phyloP scores from a whole-genome alignment of 2,797 vertebrate genomes.

The Vespertilio murinus region DNA sequence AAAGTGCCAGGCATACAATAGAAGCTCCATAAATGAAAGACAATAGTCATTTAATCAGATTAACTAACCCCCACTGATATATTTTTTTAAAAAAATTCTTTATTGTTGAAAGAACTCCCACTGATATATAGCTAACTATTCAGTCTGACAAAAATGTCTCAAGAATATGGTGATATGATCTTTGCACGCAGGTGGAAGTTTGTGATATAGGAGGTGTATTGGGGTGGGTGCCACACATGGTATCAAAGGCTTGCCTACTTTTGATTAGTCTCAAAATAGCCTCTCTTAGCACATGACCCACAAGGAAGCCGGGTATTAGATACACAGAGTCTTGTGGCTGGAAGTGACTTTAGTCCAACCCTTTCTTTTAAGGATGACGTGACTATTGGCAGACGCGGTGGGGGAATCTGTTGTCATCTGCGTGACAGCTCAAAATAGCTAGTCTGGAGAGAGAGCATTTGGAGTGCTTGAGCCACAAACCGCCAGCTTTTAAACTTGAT shows the following conservation, averaged over 20 bases:
- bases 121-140: slow-evolving; percentile 37
- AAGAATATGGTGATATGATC: slow-evolving; percentile 35
- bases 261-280: slow-evolving; percentile 18
- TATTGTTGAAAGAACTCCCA: neutral
- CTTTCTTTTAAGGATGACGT: neutral
- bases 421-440: neutral
- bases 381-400: neutral
- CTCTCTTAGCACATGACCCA: neutral
- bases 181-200: neutral
- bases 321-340: neutral
- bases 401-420: neutral
- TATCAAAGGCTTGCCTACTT: neutral
- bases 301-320: neutral
- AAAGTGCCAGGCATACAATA: slow-evolving; percentile 28
- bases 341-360: neutral
- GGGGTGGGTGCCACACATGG: neutral
- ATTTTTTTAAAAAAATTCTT: too few species aligned
- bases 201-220: neutral
- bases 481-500: slow-evolving; percentile 7
- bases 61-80: neutral
- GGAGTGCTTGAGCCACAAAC: neutral
- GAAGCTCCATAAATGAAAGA: slow-evolving; percentile 28
- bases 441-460: neutral
- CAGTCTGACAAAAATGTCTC: slow-evolving; percentile 32
- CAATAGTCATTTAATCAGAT: slow-evolving; percentile 17